Evolutionary conservation across 2,888 invertebrate genomes (phyloP), one percentile per base, ranked within the genome.

Genomic region (Hirtodrosophila cameraria): DNA sequence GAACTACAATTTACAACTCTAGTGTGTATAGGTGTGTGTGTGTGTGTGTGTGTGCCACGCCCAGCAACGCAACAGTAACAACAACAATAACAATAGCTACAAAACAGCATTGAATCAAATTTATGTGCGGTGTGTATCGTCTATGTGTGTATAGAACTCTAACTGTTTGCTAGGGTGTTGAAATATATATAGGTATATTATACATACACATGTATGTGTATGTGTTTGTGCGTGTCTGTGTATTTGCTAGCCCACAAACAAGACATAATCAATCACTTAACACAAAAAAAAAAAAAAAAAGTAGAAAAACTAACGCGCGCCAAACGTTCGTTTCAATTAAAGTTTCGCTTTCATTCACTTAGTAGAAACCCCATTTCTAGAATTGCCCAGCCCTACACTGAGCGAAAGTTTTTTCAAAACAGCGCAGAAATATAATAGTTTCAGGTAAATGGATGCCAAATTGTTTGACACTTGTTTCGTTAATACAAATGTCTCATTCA

Each of bases 211-310:
- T 42, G 48, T 16, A 8, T 62, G 28, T 30, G 16, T 15, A 13
- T 59, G 50, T 20, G 33, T 35, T 35, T 54, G 48, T 33, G 41
- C 53, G 36, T 27, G 15, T 59, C 58, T 27, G 42, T 53, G 25
- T 53, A 16, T 58, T 50, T 36, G 38, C 28, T 38, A 53, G 60
- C 60, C 57, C 42, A 45, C 70, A 81, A 79, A 81, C 81, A 76
- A 75, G 79, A 73, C 77, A 82, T 82, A 82, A 81, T 81, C 80
- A 81, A 81, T 81, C 82, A 82, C 80, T 79, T 70, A 79, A 70
- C 77, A 80, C 74, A 66, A 52, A 71, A 70, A 48, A 70, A 64
- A 50, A 35, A 35, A 43, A 39, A 9, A 13, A 7, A 39, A 25
- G 6, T 28, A 20, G 28, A n/a, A n/a, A n/a, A n/a, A n/a, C n/a